Conservation (phyloP, 2,888 invertebrate species). For the Metalampra italica region DNA sequence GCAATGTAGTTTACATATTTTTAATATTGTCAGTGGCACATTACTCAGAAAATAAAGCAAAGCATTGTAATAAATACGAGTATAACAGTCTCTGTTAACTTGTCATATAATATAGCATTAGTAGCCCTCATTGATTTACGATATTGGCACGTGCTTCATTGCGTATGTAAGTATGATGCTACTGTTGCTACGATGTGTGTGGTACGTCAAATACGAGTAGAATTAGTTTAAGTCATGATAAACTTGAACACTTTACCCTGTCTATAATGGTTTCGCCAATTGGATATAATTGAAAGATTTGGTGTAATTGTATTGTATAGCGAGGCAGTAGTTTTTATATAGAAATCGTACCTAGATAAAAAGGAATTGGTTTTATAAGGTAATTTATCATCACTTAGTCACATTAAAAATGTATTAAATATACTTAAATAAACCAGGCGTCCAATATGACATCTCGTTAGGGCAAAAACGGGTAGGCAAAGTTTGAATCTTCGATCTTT, state of each 20-base stretch:
- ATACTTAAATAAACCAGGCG: no score
- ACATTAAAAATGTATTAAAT: no score
- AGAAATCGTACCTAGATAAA: no score
- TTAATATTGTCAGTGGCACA: no score
- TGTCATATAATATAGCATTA: background rate
- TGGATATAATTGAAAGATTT: background rate
- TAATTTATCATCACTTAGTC: background rate
- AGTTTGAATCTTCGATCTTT: no score
- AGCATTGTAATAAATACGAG: background rate
- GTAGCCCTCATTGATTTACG: background rate
- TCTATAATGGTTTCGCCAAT: slow-evolving; percentile 5
- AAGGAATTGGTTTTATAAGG: no score
- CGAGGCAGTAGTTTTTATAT: no score
- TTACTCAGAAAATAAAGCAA: no score
- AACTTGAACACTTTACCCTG: background rate
- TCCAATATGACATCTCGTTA: no score
- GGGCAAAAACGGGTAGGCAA: no score
- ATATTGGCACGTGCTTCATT: background rate
- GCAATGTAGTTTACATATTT: no score
- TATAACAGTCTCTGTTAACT: slow-evolving; percentile 7
- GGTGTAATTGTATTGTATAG: no score
- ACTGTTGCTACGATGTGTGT: background rate
- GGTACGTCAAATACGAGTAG: background rate
- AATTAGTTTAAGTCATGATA: slow-evolving; percentile 1
- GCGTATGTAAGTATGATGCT: background rate